Conservation (phyloP, 2,797 vertebrate species). For the Pangasius mekongensis region DNA sequence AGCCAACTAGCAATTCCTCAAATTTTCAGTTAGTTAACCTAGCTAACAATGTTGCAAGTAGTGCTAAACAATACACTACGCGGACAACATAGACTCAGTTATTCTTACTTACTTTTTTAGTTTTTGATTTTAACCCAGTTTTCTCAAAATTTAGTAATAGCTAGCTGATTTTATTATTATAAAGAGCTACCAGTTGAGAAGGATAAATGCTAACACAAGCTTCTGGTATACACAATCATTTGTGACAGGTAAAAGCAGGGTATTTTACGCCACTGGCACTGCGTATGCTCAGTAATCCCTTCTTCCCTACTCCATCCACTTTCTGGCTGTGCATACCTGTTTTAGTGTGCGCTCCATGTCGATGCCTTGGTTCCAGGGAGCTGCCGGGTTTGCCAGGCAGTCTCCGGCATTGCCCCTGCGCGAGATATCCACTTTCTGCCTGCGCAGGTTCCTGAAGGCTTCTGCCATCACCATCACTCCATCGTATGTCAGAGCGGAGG, state of each 20-base stretch:
- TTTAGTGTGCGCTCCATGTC: constrained; percentile 98
- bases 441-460: constrained; percentile 94
- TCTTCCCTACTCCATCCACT: not conserved
- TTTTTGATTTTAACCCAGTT: not conserved
- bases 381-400: constrained; percentile 96
- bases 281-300: not conserved
- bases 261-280: not conserved
- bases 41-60: not conserved
- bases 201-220: not conserved
- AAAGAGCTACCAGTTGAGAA: not conserved
- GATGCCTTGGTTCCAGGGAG: constrained; percentile 98
- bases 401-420: constrained; percentile 96
- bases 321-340: constrained; percentile 79
- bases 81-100: not conserved
- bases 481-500: constrained; percentile 95
- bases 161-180: not conserved
- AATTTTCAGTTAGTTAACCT: not conserved
- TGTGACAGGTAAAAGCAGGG: not conserved
- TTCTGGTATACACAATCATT: not conserved
- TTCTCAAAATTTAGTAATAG: not conserved
- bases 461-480: constrained; percentile 98
- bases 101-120: not conserved
- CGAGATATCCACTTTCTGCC: constrained; percentile 97
- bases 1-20: not conserved
- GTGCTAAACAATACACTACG: not conserved